Evolutionary conservation across 2,888 invertebrate genomes (phyloP), one percentile per base, ranked within the genome.

Genomic region (Athetis lepigone): DNA sequence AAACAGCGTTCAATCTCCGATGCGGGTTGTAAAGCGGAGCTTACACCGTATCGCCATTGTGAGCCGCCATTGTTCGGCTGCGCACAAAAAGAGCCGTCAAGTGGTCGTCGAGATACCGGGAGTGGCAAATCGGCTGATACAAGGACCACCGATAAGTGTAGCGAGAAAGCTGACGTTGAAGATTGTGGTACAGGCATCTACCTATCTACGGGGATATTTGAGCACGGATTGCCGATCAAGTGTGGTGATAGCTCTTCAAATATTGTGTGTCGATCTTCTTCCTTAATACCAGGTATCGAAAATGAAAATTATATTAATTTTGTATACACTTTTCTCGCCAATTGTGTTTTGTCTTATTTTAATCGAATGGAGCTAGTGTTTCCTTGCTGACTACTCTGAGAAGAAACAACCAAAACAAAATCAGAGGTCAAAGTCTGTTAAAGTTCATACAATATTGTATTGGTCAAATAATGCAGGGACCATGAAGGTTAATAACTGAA

Each of bases 61-160:
- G 62, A 52, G 42, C 50, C 9, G 46, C 60, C 52, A 77, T 79
- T 79, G 79, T 79, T 79, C 77, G 64, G 37, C 25, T 27, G 65
- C 61, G 66, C 73, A 73, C 70, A 79, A 83, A 83, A 80, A 84
- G 80, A 77, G 59, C 75, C 61, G 66, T 66, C 70, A 58, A 79
- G 81, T 74, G 74, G 67, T 60, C 56, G 73, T 82, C 75, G 64
- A 80, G 80, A 80, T 81, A 81, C 70, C 58, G 72, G 67, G 73
- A 80, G 80, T 75, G 76, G 81, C 76, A 82, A 84, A 83, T 83
- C 82, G 81, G 65, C 81, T 80, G 84, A 84, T 82, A 81, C 79
- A 66, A 73, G 77, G 69, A 70, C 59, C 55, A 68, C 52, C 62
- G 66, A 78, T 76, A 74, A 81, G 80, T 77, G 68, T 63, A 40